phyloP scores from a whole-genome alignment of 1,140 invertebrate species.

The Dendroctonus ponderosae region DNA sequence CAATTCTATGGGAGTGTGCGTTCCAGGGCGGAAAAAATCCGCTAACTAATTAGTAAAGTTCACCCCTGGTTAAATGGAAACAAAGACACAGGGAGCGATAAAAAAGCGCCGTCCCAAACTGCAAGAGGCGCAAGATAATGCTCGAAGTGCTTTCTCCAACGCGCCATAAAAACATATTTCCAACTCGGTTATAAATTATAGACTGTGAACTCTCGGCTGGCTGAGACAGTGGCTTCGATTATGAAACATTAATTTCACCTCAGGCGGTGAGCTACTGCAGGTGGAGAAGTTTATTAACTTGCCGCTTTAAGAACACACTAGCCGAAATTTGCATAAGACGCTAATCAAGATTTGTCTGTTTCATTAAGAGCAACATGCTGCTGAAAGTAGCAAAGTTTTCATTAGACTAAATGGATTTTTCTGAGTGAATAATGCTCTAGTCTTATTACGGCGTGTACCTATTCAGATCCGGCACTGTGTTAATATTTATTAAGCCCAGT shows the following conservation, averaged over 20 bases:
- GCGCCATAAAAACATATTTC: slow-evolving; percentile 11
- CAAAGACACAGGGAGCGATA: slow-evolving; percentile 6
- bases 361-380: too few species aligned
- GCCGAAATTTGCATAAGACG: too few species aligned
- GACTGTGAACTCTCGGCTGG: slow-evolving; percentile 43
- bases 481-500: too few species aligned
- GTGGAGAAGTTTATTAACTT: not conserved
- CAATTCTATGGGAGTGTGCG: too few species aligned
- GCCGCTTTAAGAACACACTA: too few species aligned
- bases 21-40: too few species aligned
- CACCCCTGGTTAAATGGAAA: slow-evolving; percentile 6
- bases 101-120: slow-evolving; percentile 10
- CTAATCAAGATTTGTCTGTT: too few species aligned
- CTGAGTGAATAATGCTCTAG: too few species aligned
- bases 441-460: too few species aligned
- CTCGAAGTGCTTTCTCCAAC: slow-evolving; percentile 1
- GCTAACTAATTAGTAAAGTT: slow-evolving; percentile 15
- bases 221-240: slow-evolving; percentile 45
- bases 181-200: slow-evolving; percentile 39
- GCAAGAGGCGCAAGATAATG: slow-evolving; percentile 6
- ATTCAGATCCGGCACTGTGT: too few species aligned
- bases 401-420: too few species aligned
- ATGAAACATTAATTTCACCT: slow-evolving; percentile 48
- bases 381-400: too few species aligned
- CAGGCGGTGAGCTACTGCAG: slow-evolving; percentile 42